These are phyloP conservation scores for Drosophila mayaguana DNA, from an alignment of 2,888 invertebrate genomes.

Conservation along the genomic window DNA sequence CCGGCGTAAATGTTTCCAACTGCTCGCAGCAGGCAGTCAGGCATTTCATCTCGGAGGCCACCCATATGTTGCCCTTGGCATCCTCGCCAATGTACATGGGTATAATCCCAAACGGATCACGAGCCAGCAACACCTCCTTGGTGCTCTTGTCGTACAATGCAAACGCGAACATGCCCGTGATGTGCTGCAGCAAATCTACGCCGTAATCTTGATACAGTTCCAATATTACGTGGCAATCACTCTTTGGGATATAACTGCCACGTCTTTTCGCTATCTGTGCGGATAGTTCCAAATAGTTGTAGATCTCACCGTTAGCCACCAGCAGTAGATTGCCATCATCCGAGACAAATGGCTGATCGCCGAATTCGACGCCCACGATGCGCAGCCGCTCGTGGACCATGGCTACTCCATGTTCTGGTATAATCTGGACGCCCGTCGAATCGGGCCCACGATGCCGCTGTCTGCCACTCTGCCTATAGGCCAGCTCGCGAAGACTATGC, in stretches of 20 bases:
- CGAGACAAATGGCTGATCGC: conserved; percentile 83
- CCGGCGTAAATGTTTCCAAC: conserved; percentile 83
- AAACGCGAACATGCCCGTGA: conserved; percentile 84
- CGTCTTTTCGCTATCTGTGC: conserved; percentile 80
- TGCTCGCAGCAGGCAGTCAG: conserved; percentile 78
- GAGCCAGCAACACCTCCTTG: conserved; percentile 81
- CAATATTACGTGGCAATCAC: conserved; percentile 84
- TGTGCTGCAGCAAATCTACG: conserved; percentile 75
- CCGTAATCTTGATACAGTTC: conserved; percentile 83
- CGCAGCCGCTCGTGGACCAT: conserved; percentile 83
- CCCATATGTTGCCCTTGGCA: conserved; percentile 82
- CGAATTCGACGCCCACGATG: conserved; percentile 82
- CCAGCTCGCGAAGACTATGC: conserved; percentile 82
- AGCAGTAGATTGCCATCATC: conserved; percentile 78
- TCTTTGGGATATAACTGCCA: conserved; percentile 81
- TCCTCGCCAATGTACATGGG: conserved; percentile 85
- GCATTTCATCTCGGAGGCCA: conserved; percentile 85
- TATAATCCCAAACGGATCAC: conserved; percentile 85
- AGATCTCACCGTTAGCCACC: conserved; percentile 85
- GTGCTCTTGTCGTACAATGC: conserved; percentile 82
- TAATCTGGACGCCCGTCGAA: conserved; percentile 79
- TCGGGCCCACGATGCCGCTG: conserved; percentile 85
- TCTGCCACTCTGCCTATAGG: conserved; percentile 82
- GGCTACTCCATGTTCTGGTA: conserved; percentile 80
- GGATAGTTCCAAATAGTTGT: conserved; percentile 83